These are phyloP conservation scores for Calonectris borealis DNA, from an alignment of 2,113 vertebrate species.

Conservation along the genomic window DNA sequence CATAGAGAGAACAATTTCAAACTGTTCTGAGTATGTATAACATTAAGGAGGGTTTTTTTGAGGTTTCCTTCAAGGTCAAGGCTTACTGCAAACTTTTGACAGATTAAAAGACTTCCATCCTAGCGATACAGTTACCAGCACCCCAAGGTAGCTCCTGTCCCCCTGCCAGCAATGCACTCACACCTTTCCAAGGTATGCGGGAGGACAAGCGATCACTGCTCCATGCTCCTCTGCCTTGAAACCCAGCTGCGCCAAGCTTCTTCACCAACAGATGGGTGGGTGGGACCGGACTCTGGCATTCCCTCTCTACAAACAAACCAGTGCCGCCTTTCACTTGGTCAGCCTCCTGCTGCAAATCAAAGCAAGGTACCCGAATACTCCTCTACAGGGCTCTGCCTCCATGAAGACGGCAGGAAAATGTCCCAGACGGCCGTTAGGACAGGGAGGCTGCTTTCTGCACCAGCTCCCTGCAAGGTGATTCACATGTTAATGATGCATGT, in stretches of 20 bases:
- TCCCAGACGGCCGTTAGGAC: not conserved
- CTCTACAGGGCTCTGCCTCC: not conserved
- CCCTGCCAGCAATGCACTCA: not conserved
- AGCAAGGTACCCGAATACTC: not conserved
- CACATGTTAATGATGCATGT: not conserved
- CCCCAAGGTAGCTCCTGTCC: not conserved
- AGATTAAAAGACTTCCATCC: not conserved
- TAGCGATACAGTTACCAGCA: not conserved
- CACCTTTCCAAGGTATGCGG: not conserved
- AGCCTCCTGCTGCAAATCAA: not conserved
- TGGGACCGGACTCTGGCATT: not conserved
- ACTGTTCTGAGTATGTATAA: not conserved
- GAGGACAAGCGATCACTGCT: not conserved
- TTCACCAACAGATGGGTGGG: not conserved
- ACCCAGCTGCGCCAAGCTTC: not conserved
- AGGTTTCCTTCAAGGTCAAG: conserved; percentile 14
- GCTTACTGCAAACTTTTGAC: not conserved
- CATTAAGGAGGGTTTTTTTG: not conserved
- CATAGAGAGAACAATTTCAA: conserved; percentile 2
- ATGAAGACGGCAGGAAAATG: not conserved
- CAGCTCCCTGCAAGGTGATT: not conserved
- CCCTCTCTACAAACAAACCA: not conserved
- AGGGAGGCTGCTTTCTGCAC: not conserved
- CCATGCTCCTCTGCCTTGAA: not conserved
- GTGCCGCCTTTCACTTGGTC: not conserved